phyloP scores from a whole-genome alignment of 2,888 invertebrate genomes.

The Amorpha juglandis region DNA sequence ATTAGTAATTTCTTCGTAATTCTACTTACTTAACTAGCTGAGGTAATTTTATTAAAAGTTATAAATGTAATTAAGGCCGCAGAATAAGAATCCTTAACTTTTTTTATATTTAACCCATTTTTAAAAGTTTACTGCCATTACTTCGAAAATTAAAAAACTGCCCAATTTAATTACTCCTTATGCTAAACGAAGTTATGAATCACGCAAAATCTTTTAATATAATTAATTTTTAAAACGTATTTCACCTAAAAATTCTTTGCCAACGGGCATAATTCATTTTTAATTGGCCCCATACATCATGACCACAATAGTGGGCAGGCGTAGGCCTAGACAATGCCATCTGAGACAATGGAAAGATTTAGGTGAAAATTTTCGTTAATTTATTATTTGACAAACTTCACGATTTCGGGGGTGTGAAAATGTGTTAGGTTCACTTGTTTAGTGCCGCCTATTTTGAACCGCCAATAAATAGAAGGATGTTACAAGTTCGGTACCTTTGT shows the following conservation, averaged over 20 bases:
- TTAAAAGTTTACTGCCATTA: not conserved
- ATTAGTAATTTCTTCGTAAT: too few relatives aligned
- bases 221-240: conserved; percentile 44
- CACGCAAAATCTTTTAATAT: conserved; percentile 33
- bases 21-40: too few relatives aligned
- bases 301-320: conserved; percentile 49
- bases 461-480: too few relatives aligned
- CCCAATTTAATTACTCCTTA: conserved; percentile 18
- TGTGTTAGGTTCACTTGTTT: too few relatives aligned
- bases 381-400: conserved; percentile 28
- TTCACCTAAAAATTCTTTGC: conserved; percentile 47
- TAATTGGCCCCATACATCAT: conserved; percentile 58
- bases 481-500: too few relatives aligned
- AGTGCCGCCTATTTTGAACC: too few relatives aligned
- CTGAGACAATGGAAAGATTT: conserved; percentile 65
- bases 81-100: too few relatives aligned
- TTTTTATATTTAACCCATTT: too few relatives aligned
- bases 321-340: conserved; percentile 49
- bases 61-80: too few relatives aligned
- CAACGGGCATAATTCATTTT: conserved; percentile 52
- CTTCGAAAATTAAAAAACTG: conserved; percentile 8
- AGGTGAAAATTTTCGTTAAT: conserved; percentile 24
- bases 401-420: too few relatives aligned
- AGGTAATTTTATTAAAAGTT: too few relatives aligned
- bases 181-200: conserved; percentile 15